phyloP scores from a whole-genome alignment of 2,888 invertebrate species.

The Acanthosoma haemorrhoidale region DNA sequence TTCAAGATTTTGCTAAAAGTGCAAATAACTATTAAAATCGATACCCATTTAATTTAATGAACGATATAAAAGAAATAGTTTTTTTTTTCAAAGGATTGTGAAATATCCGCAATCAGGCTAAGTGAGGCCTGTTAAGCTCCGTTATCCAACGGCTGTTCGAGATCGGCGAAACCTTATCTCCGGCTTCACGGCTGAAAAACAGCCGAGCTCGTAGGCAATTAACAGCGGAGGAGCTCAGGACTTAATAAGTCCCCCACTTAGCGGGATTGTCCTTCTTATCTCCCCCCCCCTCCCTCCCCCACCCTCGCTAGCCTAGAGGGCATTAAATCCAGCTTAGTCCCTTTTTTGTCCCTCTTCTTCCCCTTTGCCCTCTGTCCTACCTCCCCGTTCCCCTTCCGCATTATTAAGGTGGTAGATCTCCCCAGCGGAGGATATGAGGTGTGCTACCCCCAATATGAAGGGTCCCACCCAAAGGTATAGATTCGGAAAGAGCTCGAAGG shows the following conservation, averaged over 20 bases:
- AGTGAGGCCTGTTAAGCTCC: slow-evolving; percentile 1
- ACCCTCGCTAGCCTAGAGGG: too few species aligned
- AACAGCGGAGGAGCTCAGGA: not conserved
- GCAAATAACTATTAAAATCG: too few species aligned
- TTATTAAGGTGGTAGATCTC: not conserved
- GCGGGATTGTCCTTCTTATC: slow-evolving; percentile 21
- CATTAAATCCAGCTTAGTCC: slow-evolving; percentile 9
- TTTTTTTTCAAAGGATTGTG: too few species aligned
- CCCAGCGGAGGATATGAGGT: not conserved
- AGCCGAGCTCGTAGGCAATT: slow-evolving; percentile 6
- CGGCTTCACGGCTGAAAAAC: slow-evolving; percentile 21
- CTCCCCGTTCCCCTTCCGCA: not conserved
- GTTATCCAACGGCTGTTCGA: not conserved
- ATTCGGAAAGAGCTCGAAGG: not conserved
- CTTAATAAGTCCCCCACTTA: slow-evolving; percentile 24
- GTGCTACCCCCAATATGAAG: not conserved
- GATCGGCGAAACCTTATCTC: slow-evolving; percentile 11
- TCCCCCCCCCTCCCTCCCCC: too few species aligned
- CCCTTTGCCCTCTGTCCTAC: not conserved
- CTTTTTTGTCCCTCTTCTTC: slow-evolving; percentile 1
- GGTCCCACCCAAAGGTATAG: not conserved
- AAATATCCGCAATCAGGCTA: not conserved
- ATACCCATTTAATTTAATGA: too few species aligned
- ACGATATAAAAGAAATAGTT: too few species aligned
- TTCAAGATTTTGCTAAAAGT: too few species aligned